Evolutionary conservation across 2,113 vertebrate genomes (phyloP).

Genomic region (Dolichallabes microphthalmus): DNA sequence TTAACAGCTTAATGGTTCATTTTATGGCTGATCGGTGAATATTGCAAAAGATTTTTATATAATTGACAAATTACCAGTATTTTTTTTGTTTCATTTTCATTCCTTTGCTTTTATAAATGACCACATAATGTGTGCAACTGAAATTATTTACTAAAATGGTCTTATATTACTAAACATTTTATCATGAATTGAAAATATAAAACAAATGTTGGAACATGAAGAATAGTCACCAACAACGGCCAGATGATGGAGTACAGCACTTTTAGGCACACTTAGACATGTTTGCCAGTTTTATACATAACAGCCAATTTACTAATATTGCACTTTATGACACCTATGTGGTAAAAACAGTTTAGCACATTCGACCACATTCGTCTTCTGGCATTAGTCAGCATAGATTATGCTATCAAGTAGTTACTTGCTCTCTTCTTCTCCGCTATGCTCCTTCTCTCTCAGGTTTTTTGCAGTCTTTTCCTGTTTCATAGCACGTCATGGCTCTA

Average conservation of each 20-base stretch:
- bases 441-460: constrained; percentile 15
- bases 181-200: neutral
- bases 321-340: neutral
- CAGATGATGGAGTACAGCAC: neutral
- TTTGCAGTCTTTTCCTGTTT: neutral
- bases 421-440: constrained; percentile 37
- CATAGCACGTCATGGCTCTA: neutral
- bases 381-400: neutral
- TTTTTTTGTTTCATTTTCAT: neutral
- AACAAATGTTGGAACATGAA: too few species aligned
- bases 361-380: neutral
- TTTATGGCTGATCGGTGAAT: too few species aligned
- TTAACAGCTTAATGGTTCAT: too few species aligned
- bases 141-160: neutral
- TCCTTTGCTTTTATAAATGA: neutral
- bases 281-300: neutral
- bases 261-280: neutral
- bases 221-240: neutral
- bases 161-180: neutral
- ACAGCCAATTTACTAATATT: neutral
- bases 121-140: neutral
- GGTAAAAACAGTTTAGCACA: neutral
- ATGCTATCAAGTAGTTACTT: constrained; percentile 17
- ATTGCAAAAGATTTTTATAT: neutral
- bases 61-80: neutral